Conservation (phyloP, 2,888 invertebrate species). For the Abrostola triplasia region DNA sequence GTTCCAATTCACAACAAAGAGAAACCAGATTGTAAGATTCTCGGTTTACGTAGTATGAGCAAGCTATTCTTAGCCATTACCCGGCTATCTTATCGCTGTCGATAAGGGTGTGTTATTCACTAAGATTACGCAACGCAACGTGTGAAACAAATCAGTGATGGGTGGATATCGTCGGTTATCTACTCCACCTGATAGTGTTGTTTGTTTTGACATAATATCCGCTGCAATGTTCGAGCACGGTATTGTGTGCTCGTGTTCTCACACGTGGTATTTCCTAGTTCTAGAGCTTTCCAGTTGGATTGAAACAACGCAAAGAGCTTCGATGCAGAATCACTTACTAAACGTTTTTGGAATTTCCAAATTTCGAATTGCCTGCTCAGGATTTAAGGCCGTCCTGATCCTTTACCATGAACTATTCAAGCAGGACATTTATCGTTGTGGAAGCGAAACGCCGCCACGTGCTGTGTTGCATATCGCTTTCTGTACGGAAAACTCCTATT, state of each 20-base stretch:
- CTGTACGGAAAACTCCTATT: no score
- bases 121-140: slow-evolving; percentile 19
- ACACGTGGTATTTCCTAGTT: background rate
- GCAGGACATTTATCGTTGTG: no score
- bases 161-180: slow-evolving; percentile 11
- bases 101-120: slow-evolving; percentile 14
- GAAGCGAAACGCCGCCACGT: no score
- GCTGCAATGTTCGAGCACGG: background rate
- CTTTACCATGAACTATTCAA: no score
- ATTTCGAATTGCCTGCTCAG: no score
- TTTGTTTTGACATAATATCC: slow-evolving; percentile 21
- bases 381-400: no score
- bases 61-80: slow-evolving; percentile 24
- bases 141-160: slow-evolving; percentile 31
- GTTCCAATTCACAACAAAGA: background rate
- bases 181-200: slow-evolving; percentile 4
- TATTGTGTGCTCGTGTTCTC: slow-evolving; percentile 2
- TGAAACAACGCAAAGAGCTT: background rate
- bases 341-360: no score
- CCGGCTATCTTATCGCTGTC: slow-evolving; percentile 28
- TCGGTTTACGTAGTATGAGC: slow-evolving; percentile 7
- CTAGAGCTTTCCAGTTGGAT: background rate
- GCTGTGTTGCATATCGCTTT: no score
- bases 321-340: no score
- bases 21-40: slow-evolving; percentile 3